A percentile compares a stretch with the other conserved stretches of the same genome.
Evolutionary conservation across 2,888 invertebrate species (phyloP).

Genomic region (Watsonalla binaria): DNA sequence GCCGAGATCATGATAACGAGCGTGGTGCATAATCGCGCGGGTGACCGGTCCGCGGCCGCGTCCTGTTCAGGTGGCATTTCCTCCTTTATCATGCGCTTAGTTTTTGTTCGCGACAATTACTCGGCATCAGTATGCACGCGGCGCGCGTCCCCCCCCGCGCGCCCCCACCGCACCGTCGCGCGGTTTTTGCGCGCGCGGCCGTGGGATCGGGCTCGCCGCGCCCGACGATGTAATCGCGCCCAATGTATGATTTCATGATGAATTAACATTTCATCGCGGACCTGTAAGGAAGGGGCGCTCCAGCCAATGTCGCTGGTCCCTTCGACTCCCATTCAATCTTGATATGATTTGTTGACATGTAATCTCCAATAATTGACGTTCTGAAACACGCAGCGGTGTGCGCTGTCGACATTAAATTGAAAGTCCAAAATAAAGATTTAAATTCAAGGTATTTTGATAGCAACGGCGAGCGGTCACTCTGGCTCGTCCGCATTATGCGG

Average conservation of each 20-base stretch:
- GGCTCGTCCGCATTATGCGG: not conserved
- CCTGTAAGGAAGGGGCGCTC: slow-evolving; percentile 7
- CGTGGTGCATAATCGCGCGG: not conserved
- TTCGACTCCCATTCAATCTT: slow-evolving; percentile 9
- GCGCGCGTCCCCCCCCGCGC: slow-evolving; percentile 30
- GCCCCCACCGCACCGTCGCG: slow-evolving; percentile 18
- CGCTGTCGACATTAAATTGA: not conserved
- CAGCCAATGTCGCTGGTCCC: slow-evolving; percentile 7
- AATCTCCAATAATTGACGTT: not conserved
- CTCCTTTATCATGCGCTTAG: slow-evolving; percentile 63
- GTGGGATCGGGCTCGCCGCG: not conserved
- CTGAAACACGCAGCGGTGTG: not conserved
- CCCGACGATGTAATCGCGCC: slow-evolving; percentile 15
- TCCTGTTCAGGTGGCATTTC: slow-evolving; percentile 47
- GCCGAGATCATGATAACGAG: slow-evolving; percentile 2
- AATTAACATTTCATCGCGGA: slow-evolving; percentile 25
- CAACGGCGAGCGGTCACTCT: not conserved
- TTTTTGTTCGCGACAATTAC: slow-evolving; percentile 67
- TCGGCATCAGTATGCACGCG: slow-evolving; percentile 67
- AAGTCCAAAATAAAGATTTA: no score
- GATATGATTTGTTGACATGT: not conserved
- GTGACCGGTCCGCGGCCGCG: slow-evolving; percentile 16
- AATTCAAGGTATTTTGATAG: no score
- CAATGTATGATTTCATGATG: slow-evolving; percentile 19
- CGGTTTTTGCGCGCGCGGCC: slow-evolving; percentile 1